Percentiles rank a stretch among this genome's conserved stretches.
phyloP scores from a whole-genome alignment of 2,797 vertebrate genomes.

The Staurois parvus region DNA sequence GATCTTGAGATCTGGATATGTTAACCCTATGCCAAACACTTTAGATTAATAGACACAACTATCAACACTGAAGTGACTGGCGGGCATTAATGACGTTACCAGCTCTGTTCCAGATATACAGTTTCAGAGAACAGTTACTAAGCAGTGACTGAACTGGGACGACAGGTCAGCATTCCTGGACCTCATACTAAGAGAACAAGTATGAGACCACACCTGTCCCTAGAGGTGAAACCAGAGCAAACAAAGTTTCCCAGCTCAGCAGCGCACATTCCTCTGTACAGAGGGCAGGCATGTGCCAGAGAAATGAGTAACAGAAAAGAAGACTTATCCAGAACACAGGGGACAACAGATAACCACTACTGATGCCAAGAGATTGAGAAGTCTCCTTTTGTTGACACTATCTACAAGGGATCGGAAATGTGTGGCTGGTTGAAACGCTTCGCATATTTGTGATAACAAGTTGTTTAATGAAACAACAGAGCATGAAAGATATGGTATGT shows the following conservation, averaged over 20 bases:
- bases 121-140: not conserved
- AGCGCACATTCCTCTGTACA: not conserved
- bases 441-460: slow-evolving; percentile 50
- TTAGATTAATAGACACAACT: not conserved
- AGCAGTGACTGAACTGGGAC: slow-evolving; percentile 20
- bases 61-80: too few relatives aligned
- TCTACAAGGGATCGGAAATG: slow-evolving; percentile 54
- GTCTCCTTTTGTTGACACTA: slow-evolving; percentile 63
- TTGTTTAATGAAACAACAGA: slow-evolving; percentile 53
- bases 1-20: too few relatives aligned
- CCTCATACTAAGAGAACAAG: not conserved
- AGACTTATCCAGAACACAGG: slow-evolving; percentile 11
- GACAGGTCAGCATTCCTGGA: slow-evolving; percentile 33
- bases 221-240: slow-evolving; percentile 15
- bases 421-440: slow-evolving; percentile 52
- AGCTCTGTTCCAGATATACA: not conserved
- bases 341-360: slow-evolving; percentile 38
- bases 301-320: slow-evolving; percentile 42
- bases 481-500: slow-evolving; percentile 5
- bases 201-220: slow-evolving; percentile 22
- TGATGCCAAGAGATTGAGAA: slow-evolving; percentile 48
- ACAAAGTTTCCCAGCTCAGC: slow-evolving; percentile 23
- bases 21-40: not conserved
- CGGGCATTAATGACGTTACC: not conserved
- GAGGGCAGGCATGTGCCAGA: slow-evolving; percentile 1